Evolutionary conservation across 2,797 vertebrate genomes (phyloP), one percentile per base, ranked within the genome.

Genomic region (Danionella dracula): DNA sequence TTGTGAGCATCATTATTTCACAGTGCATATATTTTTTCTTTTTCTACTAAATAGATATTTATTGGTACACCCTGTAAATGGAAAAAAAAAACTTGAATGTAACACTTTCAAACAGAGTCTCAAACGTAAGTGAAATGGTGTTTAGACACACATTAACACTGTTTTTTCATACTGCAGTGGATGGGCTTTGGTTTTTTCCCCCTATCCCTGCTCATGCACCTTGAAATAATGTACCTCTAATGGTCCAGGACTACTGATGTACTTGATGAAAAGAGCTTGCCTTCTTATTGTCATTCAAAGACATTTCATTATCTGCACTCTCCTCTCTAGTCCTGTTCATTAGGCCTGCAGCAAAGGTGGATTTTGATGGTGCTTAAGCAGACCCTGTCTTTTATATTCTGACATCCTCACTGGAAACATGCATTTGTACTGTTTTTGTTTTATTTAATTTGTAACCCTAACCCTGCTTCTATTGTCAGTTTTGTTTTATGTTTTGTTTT

Each of bases 221-320:
- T 86, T 83, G 86, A 79, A 83, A 80, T 85, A 79, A 83, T 81
- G 68, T 75, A 67, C 77, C 81, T 75, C 72, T 85, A 84, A 84
- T 82, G 79, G 78, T 70, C 58, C 78, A 38, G 72, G 78, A 84
- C 83, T 79, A 51, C 78, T 79, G 79, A 77, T 72, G 70, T 75
- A 68, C 73, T 78, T 77, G 67, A 74, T 66, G 75, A 64, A 68
- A 72, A 42, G 74, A 13, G 67, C 65, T 76, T 45, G 21, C 62
- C 66, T 78, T 74, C 75, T 78, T 63, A 71, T 77, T 27, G 8
- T 31, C 1, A 8, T 31, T 38, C 63, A 37, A 19, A 56, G 81
- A 74, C 70, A 78, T 72, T 69, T 70, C 61, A 58, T 70, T 63
- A 57, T 38, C 8, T 34, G 21, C 49, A 70, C 59, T 63, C 63